Conservation (phyloP, 2,888 invertebrate species). For the Apotomis turbidana region DNA sequence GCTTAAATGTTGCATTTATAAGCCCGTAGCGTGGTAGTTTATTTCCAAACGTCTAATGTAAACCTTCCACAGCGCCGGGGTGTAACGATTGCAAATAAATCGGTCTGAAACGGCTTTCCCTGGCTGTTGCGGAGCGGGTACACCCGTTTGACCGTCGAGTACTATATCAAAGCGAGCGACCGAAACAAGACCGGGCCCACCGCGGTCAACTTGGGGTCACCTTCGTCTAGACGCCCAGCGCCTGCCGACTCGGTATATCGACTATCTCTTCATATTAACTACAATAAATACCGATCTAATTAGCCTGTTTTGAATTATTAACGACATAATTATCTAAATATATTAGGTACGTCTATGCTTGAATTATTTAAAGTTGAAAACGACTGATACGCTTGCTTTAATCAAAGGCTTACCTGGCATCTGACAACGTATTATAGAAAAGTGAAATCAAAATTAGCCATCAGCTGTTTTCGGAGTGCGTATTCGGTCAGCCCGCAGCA, state of each 20-base stretch:
- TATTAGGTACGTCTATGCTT: background rate
- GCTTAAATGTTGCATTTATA: conserved; percentile 36
- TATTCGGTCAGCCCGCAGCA: conserved; percentile 63
- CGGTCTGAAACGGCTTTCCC: conserved; percentile 56
- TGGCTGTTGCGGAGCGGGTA: conserved; percentile 49
- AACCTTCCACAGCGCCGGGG: conserved; percentile 32
- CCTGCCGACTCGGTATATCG: conserved; percentile 58
- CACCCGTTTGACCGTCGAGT: conserved; percentile 58
- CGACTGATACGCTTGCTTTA: background rate
- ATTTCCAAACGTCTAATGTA: conserved; percentile 27
- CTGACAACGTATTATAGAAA: conserved; percentile 4
- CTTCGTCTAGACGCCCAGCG: conserved; percentile 64
- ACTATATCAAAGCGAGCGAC: conserved; percentile 68
- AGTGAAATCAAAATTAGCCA: conserved; percentile 55
- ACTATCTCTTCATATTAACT: conserved; percentile 50
- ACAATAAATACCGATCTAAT: conserved; percentile 24
- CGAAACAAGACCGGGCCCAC: conserved; percentile 59
- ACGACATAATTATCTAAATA: background rate
- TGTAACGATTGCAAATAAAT: conserved; percentile 56
- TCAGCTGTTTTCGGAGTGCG: conserved; percentile 62
- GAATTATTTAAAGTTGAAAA: background rate
- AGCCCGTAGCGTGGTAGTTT: conserved; percentile 20
- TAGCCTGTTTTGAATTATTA: conserved; percentile 11
- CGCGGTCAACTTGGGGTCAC: conserved; percentile 57
- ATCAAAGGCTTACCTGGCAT: background rate